A percentile compares a stretch with the other conserved stretches of the same genome.
Evolutionary conservation across 2,888 invertebrate genomes (phyloP).

Genomic region (Sarcophaga subvicina): DNA sequence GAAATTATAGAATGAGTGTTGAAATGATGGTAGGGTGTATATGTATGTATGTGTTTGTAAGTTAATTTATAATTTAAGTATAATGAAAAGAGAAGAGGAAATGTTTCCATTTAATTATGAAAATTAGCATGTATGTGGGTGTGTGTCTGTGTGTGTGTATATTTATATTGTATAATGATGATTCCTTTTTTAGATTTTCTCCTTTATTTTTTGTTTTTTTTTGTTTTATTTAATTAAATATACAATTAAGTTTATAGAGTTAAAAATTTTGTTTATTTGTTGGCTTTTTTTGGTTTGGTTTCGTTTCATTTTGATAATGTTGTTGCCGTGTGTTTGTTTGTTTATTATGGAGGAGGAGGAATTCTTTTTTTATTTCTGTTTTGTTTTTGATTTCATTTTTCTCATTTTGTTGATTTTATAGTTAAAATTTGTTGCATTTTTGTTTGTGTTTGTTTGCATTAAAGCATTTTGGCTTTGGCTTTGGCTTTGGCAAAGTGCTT

Average conservation of each 20-base stretch:
- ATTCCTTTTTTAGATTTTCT: neutral
- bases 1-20: neutral
- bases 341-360: conserved; percentile 24
- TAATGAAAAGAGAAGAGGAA: conserved; percentile 9
- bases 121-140: neutral
- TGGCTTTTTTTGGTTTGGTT: conserved; percentile 24
- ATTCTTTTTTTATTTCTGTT: conserved; percentile 20
- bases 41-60: neutral
- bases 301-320: conserved; percentile 18
- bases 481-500: conserved; percentile 62
- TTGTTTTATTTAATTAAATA: neutral
- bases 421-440: conserved; percentile 8
- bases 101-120: conserved; percentile 35
- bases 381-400: neutral
- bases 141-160: neutral
- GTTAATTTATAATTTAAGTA: conserved; percentile 16
- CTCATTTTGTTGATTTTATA: neutral
- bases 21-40: neutral
- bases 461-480: neutral
- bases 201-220: neutral
- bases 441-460: conserved; percentile 23
- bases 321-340: conserved; percentile 16
- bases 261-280: neutral
- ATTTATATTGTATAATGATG: neutral
- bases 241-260: neutral